These are phyloP conservation scores for Drosophila baimaii DNA, from an alignment of 1,140 invertebrate species.

Conservation along the genomic window DNA sequence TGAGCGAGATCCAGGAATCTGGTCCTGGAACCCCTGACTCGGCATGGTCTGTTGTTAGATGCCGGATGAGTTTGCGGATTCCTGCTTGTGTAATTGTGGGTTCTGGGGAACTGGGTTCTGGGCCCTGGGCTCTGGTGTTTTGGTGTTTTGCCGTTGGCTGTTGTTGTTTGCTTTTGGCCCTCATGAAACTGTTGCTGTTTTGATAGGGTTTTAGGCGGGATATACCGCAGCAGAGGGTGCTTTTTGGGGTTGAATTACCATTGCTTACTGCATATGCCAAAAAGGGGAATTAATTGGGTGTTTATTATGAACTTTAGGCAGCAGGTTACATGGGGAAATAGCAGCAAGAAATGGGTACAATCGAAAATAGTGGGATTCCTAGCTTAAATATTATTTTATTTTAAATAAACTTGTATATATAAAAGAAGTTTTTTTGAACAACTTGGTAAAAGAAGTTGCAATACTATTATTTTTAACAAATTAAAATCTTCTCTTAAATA, in stretches of 20 bases:
- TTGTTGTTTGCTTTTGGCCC: slow-evolving; percentile 22
- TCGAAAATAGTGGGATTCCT: too few relatives aligned
- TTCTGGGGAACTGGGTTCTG: slow-evolving; percentile 17
- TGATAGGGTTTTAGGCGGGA: slow-evolving; percentile 19
- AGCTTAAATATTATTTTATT: too few relatives aligned
- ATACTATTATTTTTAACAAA: too few relatives aligned
- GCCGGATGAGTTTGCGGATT: slow-evolving; percentile 41
- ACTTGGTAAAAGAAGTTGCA: too few relatives aligned
- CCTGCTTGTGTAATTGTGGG: slow-evolving; percentile 39
- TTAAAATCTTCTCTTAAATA: too few relatives aligned
- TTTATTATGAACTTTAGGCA: not conserved
- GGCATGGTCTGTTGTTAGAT: slow-evolving; percentile 8
- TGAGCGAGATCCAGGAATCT: slow-evolving; percentile 12
- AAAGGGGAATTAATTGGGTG: slow-evolving; percentile 15
- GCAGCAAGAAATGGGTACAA: too few relatives aligned
- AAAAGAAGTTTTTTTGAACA: too few relatives aligned
- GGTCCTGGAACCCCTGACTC: slow-evolving; percentile 17
- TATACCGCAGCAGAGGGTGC: not conserved
- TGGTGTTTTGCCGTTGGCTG: slow-evolving; percentile 10
- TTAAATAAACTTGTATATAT: too few relatives aligned
- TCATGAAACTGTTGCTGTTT: slow-evolving; percentile 38
- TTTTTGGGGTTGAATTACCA: not conserved
- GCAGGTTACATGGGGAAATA: not conserved
- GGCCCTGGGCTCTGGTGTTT: slow-evolving; percentile 4
- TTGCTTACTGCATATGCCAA: slow-evolving; percentile 4